These are phyloP conservation scores for Loripinus fragilis DNA, from an alignment of 2,888 invertebrate species.

Conservation along the genomic window DNA sequence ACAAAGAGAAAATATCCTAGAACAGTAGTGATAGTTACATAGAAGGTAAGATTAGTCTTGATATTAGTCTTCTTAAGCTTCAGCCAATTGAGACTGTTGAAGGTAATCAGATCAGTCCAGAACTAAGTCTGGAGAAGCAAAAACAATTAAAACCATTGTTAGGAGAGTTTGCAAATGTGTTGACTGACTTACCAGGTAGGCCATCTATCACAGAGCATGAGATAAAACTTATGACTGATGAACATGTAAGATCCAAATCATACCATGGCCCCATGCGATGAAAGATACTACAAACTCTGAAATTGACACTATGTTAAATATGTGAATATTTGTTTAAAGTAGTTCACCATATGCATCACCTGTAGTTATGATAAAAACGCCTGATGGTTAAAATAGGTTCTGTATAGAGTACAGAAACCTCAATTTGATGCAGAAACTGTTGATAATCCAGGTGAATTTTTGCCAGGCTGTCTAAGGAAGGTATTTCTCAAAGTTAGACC, in stretches of 20 bases:
- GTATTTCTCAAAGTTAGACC: too few species aligned
- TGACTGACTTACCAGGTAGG: conserved; percentile 35
- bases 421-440: too few species aligned
- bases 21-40: neutral
- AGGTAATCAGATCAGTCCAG: neutral
- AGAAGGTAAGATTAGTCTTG: too few species aligned
- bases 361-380: too few species aligned
- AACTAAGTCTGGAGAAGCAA: neutral
- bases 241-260: conserved; percentile 26
- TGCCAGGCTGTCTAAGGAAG: too few species aligned
- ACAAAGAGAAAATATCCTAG: neutral
- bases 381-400: too few species aligned
- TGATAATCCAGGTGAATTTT: too few species aligned
- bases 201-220: conserved; percentile 21
- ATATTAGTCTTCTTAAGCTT: neutral
- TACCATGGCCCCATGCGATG: conserved; percentile 38
- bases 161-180: conserved; percentile 26
- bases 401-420: too few species aligned
- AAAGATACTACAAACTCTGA: conserved; percentile 28
- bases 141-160: conserved; percentile 16
- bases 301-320: conserved; percentile 43
- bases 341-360: too few species aligned
- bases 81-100: neutral
- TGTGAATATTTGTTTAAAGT: too few species aligned
- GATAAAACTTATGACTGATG: conserved; percentile 29